A percentile compares a stretch with the other conserved stretches of the same genome.
These are phyloP conservation scores for Sebastes fasciatus DNA, from an alignment of 2,113 vertebrate genomes.

Conservation along the genomic window DNA sequence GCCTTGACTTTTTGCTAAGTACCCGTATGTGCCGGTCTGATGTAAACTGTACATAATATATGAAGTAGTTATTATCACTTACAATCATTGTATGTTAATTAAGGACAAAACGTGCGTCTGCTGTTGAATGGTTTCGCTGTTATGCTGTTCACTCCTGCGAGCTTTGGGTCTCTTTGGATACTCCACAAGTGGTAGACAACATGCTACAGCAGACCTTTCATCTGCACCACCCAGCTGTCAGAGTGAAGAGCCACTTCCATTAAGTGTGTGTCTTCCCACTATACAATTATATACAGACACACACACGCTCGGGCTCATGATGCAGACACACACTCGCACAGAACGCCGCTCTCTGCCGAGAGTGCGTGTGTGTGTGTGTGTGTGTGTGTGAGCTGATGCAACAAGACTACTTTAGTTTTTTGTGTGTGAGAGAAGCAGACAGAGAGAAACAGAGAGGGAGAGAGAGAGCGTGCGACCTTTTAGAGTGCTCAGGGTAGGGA, in stretches of 20 bases:
- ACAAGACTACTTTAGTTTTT: slow-evolving; percentile 56
- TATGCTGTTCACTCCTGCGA: slow-evolving; percentile 36
- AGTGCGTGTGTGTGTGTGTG: slow-evolving; percentile 5
- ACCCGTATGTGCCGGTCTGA: too few species aligned
- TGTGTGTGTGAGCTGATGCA: slow-evolving; percentile 11
- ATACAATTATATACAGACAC: slow-evolving; percentile 75
- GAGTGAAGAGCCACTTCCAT: slow-evolving; percentile 80
- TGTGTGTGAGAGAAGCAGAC: slow-evolving; percentile 49
- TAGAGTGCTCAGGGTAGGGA: slow-evolving; percentile 78
- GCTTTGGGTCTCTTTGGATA: slow-evolving; percentile 54
- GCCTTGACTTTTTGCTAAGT: too few species aligned
- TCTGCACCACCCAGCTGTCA: slow-evolving; percentile 79
- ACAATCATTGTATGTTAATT: neutral
- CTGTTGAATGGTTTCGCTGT: neutral
- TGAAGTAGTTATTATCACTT: neutral
- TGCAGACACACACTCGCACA: slow-evolving; percentile 13
- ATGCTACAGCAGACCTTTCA: slow-evolving; percentile 72
- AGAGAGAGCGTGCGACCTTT: slow-evolving; percentile 63
- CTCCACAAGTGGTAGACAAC: slow-evolving; percentile 75
- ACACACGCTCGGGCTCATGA: slow-evolving; percentile 53
- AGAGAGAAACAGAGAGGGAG: slow-evolving; percentile 16
- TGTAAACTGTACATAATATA: neutral
- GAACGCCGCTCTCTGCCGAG: slow-evolving; percentile 15
- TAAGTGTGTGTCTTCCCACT: slow-evolving; percentile 79
- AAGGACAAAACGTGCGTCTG: slow-evolving; percentile 16